phyloP scores from a whole-genome alignment of 2,113 vertebrate species.

The Todiramphus chloris region DNA sequence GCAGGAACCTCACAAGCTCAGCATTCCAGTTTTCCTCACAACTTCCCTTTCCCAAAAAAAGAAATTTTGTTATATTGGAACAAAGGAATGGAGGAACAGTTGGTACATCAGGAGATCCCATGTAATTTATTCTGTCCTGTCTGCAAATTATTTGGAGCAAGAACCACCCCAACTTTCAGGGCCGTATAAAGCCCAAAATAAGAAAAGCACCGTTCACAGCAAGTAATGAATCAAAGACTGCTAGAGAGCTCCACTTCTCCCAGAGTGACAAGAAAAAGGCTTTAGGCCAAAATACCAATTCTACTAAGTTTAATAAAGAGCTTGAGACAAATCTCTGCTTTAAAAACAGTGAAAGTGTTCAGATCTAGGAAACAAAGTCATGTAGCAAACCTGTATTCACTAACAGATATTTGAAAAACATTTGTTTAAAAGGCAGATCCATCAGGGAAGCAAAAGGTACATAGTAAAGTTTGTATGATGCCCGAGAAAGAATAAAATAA shows the following conservation, averaged over 20 bases:
- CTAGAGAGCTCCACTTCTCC: background rate
- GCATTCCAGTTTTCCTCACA: background rate
- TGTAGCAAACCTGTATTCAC: background rate
- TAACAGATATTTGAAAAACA: background rate
- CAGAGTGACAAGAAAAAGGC: background rate
- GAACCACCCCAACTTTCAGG: background rate
- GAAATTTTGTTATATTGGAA: background rate
- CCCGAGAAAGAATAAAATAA: background rate
- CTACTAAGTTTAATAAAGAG: slow-evolving; percentile 30
- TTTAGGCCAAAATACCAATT: slow-evolving; percentile 55
- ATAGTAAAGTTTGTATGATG: background rate
- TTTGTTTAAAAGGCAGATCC: background rate
- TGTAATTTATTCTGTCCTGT: background rate
- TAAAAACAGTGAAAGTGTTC: background rate
- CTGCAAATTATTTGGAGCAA: background rate
- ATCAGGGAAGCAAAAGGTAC: background rate
- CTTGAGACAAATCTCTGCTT: background rate
- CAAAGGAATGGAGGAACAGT: background rate
- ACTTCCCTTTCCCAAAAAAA: background rate
- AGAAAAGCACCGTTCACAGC: background rate
- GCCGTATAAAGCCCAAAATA: background rate
- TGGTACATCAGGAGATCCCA: background rate
- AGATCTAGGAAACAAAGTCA: background rate
- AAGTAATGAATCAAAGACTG: slow-evolving; percentile 33
- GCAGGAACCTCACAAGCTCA: background rate